Base-by-base conservation (phyloP, 2,797 vertebrate species). In the Sitta carolinensis region DNA sequence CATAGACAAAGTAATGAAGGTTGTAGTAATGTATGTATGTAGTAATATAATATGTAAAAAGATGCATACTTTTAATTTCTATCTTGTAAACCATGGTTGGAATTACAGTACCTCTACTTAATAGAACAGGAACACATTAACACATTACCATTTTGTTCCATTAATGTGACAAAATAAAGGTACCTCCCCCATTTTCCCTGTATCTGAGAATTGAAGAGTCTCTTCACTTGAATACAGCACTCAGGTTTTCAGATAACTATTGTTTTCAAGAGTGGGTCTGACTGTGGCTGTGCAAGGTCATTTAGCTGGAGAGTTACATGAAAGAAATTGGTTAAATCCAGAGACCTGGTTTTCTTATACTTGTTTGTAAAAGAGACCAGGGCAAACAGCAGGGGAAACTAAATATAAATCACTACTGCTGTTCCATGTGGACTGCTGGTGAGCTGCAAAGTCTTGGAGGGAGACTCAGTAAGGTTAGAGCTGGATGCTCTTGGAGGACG, bases 381-480 rank as follows among this genome's bases (percentile, higher is more conserved):
- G 54, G 75, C 87, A 89, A 93, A 89, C 82, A 94, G 94, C 69
- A 95, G 85, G 63, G 27, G 73, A 94, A 94, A 62, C 94, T 93
- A 94, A 94, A 93, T 93, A 93, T 84, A 95, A 81, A 80, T 52
- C 54, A 68, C 20, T 81, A 4, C 38, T 95, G 89, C 76, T 81
- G 80, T 70, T 94, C 30, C 27, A 3, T 40, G 84, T 74, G 1
- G 2, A 26, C 78, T 91, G 11, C 93, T 84, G 91, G 68, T 57
- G 59, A 72, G 69, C 91, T 91, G 87, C 76, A 69, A 42, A 91
- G 80, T 66, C 82, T 78, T 38, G 34, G 10, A 54, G 54, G 36
- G 75, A 77, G 47, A 7, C 27, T 50, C 2, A 5, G 29, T 61
- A 23, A 61, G 30, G 55, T 76, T 11, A 55, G 38, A 79, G 73